Percentiles rank a stretch among this genome's conserved stretches.
phyloP scores from a whole-genome alignment of 92 coral and sea anemone genomes.

The Plumapathes pennacea region DNA sequence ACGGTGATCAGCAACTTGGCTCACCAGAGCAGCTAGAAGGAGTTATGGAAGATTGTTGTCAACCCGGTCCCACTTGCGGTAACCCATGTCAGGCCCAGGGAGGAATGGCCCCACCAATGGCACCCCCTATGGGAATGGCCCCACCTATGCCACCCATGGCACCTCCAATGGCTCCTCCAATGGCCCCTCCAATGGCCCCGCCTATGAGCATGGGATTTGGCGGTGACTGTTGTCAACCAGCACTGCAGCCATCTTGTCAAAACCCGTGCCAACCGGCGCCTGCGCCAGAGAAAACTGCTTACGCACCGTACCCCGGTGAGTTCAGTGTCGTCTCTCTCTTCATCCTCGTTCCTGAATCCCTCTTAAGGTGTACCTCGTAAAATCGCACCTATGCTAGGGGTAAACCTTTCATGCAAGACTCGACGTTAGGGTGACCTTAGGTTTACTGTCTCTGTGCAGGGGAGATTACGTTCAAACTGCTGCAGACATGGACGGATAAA shows the following conservation, averaged over 20 bases:
- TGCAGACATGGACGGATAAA: conserved; percentile 79
- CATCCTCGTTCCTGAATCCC: not conserved
- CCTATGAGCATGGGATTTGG: conserved; percentile 41
- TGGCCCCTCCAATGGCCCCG: conserved; percentile 56
- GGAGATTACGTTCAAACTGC: conserved; percentile 86
- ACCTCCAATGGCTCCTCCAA: conserved; percentile 50
- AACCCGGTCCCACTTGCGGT: conserved; percentile 56
- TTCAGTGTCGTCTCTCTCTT: not conserved
- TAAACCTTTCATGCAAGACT: no score
- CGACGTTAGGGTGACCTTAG: no score
- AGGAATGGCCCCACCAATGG: conserved; percentile 51
- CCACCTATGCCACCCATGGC: conserved; percentile 42
- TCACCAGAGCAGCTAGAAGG: conserved; percentile 26
- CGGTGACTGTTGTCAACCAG: conserved; percentile 75
- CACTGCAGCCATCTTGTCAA: conserved; percentile 53
- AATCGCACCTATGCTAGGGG: no score
- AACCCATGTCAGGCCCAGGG: conserved; percentile 58
- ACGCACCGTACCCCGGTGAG: conserved; percentile 86
- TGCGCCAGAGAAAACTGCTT: conserved; percentile 56
- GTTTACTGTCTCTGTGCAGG: conserved; percentile 63
- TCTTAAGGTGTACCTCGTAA: not conserved
- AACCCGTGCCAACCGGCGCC: conserved; percentile 82
- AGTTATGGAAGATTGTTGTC: conserved; percentile 45
- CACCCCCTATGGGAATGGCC: conserved; percentile 25
- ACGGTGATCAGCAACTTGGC: not conserved